These are phyloP conservation scores for Deilephila porcellus DNA, from an alignment of 2,888 invertebrate genomes.

Conservation along the genomic window DNA sequence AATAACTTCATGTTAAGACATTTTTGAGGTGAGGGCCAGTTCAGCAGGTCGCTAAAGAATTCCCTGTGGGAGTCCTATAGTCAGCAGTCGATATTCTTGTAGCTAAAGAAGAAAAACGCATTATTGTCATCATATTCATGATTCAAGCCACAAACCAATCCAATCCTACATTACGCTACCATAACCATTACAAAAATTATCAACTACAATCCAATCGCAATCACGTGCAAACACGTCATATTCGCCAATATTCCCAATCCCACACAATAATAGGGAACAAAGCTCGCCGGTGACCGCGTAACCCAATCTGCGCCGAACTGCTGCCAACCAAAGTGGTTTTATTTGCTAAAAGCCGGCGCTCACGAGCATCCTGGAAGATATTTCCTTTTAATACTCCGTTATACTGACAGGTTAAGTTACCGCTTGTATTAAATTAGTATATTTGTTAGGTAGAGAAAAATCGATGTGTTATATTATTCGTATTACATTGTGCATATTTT, in stretches of 20 bases:
- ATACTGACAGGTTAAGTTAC: not conserved
- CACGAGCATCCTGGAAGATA: not conserved
- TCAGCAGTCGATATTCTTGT: too few species aligned
- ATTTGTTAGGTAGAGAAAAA: not conserved
- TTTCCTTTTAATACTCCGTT: slow-evolving; percentile 1
- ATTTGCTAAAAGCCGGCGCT: slow-evolving; percentile 11
- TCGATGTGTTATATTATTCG: not conserved
- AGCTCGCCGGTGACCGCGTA: not conserved
- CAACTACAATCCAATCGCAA: not conserved
- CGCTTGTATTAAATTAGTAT: not conserved
- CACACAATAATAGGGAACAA: not conserved
- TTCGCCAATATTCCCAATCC: not conserved
- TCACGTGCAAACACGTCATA: not conserved
- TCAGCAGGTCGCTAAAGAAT: too few species aligned
- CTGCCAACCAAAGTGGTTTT: slow-evolving; percentile 11
- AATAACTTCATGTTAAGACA: too few species aligned
- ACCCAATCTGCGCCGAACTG: not conserved
- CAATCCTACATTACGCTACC: too few species aligned
- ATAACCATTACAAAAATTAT: too few species aligned
- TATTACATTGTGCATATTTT: too few species aligned
- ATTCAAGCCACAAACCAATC: too few species aligned
- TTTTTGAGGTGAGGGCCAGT: too few species aligned
- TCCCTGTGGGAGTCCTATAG: too few species aligned
- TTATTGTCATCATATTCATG: too few species aligned
- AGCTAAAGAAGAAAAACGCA: too few species aligned